These are phyloP conservation scores for Phortica okadai DNA, from an alignment of 2,888 invertebrate genomes.

Conservation along the genomic window DNA sequence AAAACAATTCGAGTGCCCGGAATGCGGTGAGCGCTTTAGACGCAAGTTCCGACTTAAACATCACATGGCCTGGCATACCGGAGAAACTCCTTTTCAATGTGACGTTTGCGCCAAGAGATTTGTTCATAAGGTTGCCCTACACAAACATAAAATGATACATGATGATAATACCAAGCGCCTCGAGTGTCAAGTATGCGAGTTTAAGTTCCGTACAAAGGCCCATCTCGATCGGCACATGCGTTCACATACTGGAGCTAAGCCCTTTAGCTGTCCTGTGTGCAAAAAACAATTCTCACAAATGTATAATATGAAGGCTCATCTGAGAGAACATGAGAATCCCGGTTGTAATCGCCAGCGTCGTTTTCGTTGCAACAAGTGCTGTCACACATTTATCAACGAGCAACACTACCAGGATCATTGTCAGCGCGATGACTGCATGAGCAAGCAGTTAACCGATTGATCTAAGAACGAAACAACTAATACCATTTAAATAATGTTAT, in stretches of 20 bases:
- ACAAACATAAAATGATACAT: conserved; percentile 66
- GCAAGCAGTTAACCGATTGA: too few species aligned
- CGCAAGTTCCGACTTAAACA: conserved; percentile 62
- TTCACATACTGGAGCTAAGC: conserved; percentile 76
- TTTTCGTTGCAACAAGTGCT: conserved; percentile 60
- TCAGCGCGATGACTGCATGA: conserved; percentile 54
- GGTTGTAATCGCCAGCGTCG: conserved; percentile 63
- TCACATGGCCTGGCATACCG: conserved; percentile 67
- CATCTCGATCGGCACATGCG: conserved; percentile 77
- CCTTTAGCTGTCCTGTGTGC: conserved; percentile 61
- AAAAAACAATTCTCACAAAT: conserved; percentile 66
- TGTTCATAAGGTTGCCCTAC: conserved; percentile 65
- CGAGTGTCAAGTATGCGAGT: conserved; percentile 73
- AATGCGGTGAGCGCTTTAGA: conserved; percentile 62
- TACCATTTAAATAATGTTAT: too few species aligned
- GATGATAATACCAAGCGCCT: conserved; percentile 66
- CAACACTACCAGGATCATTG: conserved; percentile 59
- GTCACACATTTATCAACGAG: conserved; percentile 64
- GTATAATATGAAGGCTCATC: conserved; percentile 66
- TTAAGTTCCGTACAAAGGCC: conserved; percentile 76
- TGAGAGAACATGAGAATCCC: conserved; percentile 61
- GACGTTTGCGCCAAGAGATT: conserved; percentile 63
- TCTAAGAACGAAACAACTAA: too few species aligned
- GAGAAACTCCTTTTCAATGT: conserved; percentile 64
- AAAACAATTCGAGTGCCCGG: conserved; percentile 64